Evolutionary conservation across 37 sponge, comb jelly and placozoan genomes (phyloP), one percentile per base, ranked within the genome.

Genomic region (Theonella swinhoei): DNA sequence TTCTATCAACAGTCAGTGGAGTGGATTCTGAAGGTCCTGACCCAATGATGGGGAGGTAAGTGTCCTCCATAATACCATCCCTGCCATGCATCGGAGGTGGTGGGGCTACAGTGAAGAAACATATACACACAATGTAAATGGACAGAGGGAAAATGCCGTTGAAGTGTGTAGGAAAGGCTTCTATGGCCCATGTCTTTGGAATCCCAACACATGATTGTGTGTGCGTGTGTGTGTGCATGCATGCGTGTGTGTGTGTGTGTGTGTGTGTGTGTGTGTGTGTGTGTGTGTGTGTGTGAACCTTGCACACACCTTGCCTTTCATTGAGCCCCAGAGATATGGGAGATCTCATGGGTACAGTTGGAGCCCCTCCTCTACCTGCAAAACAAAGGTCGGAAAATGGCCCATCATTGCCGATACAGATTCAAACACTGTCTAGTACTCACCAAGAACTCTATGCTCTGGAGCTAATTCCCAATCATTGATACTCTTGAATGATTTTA

Each of bases 41-140:
- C 20, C 73, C 73, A 30, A 83, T 74, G 34, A 83, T 83, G 43
- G 83, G 75, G 33, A 83, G 70, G 66, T 74, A 83, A 42, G 75
- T 74, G 28, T 41, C 67, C 67, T 78, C 67, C 29, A 35, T 34
- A 71, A 33, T 19, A 9, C 23, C 40, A 23, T 11, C 23, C 7
- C 20, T 59, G 30, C 43, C 61, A 43, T 17, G 7, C 38, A 26
- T 29, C 36, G 22, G 65, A 30, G 38, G 7, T 7, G 60, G 59
- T 58, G 76, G 17, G 58, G 61, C n/a, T 25, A 34, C 5, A 4
- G 19, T 26, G 22, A 63, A n/a, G 63, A 39, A 3, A n/a, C 36
- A 58, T 4, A 4, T 1, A 14, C 79, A 31, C 11, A 66, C 14
- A 3, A 65, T 11, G 23, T 32, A 32, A 24, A 65, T 7, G 42